Conservation (phyloP, 2,888 invertebrate species). For the Athripsodes cinereus region DNA sequence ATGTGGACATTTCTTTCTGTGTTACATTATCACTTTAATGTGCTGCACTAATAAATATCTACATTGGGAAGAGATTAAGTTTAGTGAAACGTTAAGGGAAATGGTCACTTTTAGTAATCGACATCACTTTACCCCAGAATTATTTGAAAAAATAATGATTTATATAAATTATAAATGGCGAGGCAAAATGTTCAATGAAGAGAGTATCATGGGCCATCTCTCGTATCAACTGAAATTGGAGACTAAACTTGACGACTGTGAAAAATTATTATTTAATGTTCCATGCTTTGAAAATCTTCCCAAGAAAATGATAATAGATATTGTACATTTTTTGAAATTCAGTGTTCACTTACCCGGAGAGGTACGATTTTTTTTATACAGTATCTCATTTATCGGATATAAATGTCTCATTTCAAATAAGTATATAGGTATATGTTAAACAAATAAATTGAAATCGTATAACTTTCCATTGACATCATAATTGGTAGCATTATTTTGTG, state of each 20-base stretch:
- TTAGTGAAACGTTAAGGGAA: constrained; percentile 34
- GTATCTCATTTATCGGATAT: too few species aligned
- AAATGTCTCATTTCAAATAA: too few species aligned
- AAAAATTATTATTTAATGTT: constrained; percentile 48
- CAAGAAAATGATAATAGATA: constrained; percentile 41
- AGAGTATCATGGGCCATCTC: constrained; percentile 34
- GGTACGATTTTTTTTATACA: too few species aligned
- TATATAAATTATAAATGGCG: constrained; percentile 38
- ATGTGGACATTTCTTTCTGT: constrained; percentile 8
- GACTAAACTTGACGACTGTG: constrained; percentile 51
- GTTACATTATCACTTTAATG: constrained; percentile 6
- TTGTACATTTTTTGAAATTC: constrained; percentile 46
- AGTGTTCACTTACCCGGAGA: constrained; percentile 55
- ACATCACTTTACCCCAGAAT: constrained; percentile 33
- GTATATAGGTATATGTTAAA: too few species aligned
- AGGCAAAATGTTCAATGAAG: constrained; percentile 37
- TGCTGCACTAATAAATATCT: constrained; percentile 4
- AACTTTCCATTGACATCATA: too few species aligned
- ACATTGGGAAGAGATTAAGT: constrained; percentile 22
- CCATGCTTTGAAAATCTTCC: constrained; percentile 50
- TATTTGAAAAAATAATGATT: constrained; percentile 35
- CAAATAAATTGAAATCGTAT: too few species aligned
- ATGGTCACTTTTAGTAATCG: constrained; percentile 34
- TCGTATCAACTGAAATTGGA: constrained; percentile 47
- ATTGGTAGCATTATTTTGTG: too few species aligned